Percentiles rank a stretch among this genome's conserved stretches.
Evolutionary conservation across 2,113 vertebrate species (phyloP).

Genomic region (Mixornis gularis): DNA sequence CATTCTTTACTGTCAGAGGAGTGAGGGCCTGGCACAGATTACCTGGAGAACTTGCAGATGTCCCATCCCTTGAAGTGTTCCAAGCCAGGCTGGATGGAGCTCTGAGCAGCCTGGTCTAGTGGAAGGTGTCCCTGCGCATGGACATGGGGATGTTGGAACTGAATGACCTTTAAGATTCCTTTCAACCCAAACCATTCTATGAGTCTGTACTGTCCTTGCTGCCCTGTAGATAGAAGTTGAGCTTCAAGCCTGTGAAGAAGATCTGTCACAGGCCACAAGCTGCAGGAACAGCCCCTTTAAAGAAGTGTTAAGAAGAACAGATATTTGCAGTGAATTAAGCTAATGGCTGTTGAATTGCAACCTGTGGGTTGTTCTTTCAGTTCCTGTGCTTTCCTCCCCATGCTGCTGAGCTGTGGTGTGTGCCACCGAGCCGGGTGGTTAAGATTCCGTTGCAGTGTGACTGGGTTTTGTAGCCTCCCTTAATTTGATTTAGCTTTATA

Average conservation of each 20-base stretch:
- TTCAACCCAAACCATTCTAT: not conserved
- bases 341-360: not conserved
- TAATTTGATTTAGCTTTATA: conserved; percentile 52
- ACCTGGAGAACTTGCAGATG: not conserved
- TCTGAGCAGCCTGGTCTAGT: not conserved
- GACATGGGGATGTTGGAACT: not conserved
- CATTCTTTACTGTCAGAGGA: not conserved
- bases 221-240: not conserved
- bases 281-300: not conserved
- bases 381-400: rapidly evolving
- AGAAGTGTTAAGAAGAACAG: not conserved
- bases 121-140: not conserved
- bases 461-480: not conserved
- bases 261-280: not conserved
- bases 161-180: not conserved
- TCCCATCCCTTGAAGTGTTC: not conserved
- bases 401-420: not conserved
- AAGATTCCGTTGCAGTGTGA: not conserved
- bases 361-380: not conserved
- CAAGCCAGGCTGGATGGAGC: not conserved
- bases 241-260: not conserved
- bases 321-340: not conserved
- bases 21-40: not conserved
- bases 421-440: not conserved
- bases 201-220: not conserved